Percentiles rank a stretch among this genome's conserved stretches.
Evolutionary conservation across 2,888 invertebrate genomes (phyloP).

Genomic region (Pyrgus malvae): DNA sequence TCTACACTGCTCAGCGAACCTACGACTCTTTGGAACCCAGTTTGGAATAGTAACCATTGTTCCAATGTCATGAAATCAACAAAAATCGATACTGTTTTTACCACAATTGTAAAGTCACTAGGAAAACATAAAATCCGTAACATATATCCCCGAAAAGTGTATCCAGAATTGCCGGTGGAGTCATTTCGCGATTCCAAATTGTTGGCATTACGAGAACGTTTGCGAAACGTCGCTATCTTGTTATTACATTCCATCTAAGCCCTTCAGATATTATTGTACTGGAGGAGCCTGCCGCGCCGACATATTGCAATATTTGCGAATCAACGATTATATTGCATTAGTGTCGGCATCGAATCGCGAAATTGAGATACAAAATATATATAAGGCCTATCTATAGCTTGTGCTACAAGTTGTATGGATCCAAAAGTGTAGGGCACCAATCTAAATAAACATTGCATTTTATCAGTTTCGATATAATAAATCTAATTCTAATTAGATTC

Average conservation of each 20-base stretch:
- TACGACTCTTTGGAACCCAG: too few relatives aligned
- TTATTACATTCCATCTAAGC: constrained; percentile 63
- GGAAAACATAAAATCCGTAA: constrained; percentile 44
- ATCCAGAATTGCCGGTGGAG: constrained; percentile 51
- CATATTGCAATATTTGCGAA: constrained; percentile 56
- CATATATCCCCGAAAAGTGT: constrained; percentile 52
- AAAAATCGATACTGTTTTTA: too few relatives aligned
- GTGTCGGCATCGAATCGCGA: not conserved
- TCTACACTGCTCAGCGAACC: too few relatives aligned
- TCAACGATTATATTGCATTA: constrained; percentile 34
- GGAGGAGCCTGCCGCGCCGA: constrained; percentile 40
- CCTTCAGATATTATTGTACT: constrained; percentile 45
- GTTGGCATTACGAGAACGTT: constrained; percentile 63
- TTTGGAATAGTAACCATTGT: too few relatives aligned
- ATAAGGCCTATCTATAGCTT: too few relatives aligned
- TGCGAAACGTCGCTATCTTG: constrained; percentile 55
- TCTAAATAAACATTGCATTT: too few relatives aligned
- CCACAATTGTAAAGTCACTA: too few relatives aligned
- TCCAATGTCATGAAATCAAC: too few relatives aligned
- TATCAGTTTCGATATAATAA: too few relatives aligned
- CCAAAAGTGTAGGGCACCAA: too few relatives aligned
- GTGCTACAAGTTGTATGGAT: too few relatives aligned
- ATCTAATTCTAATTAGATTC: too few relatives aligned
- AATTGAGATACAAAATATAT: not conserved
- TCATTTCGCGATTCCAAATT: constrained; percentile 67